Conservation (phyloP, 2,888 invertebrate genomes). For the Dynastes maya region DNA sequence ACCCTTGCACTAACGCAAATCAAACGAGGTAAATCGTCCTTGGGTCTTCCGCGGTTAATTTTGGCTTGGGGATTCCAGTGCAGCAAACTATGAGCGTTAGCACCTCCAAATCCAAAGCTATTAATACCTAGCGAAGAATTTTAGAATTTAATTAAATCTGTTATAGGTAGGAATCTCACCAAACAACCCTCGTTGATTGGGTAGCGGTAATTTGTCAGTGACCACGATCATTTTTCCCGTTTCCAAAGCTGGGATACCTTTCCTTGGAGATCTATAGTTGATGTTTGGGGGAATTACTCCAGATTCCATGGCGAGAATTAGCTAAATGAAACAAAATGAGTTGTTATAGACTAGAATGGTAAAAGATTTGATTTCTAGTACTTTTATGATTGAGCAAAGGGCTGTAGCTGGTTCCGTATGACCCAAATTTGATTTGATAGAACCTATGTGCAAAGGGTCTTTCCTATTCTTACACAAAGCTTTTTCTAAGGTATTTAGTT, state of each 20-base stretch:
- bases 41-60: slow-evolving; percentile 76
- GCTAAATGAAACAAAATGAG: slow-evolving; percentile 60
- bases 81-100: slow-evolving; percentile 82
- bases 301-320: slow-evolving; percentile 80
- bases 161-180: slow-evolving; percentile 68
- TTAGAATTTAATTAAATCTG: not conserved
- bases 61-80: slow-evolving; percentile 73
- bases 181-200: slow-evolving; percentile 78
- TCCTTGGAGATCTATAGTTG: slow-evolving; percentile 74
- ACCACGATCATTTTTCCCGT: slow-evolving; percentile 82
- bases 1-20: slow-evolving; percentile 84
- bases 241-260: slow-evolving; percentile 76
- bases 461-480: slow-evolving; percentile 83
- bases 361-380: slow-evolving; percentile 59
- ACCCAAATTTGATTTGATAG: slow-evolving; percentile 95
- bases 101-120: slow-evolving; percentile 94
- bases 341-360: too few relatives aligned
- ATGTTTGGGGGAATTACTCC: slow-evolving; percentile 90
- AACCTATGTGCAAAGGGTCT: slow-evolving; percentile 87
- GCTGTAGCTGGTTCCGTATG: slow-evolving; percentile 93
- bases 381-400: slow-evolving; percentile 87
- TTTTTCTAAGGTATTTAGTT: slow-evolving; percentile 86
- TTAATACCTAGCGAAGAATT: slow-evolving; percentile 73
- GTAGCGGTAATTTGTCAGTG: slow-evolving; percentile 79
- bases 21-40: slow-evolving; percentile 80